Evolutionary conservation across 2,888 invertebrate species (phyloP), one percentile per base, ranked within the genome.

Genomic region (Uropetala carovei): DNA sequence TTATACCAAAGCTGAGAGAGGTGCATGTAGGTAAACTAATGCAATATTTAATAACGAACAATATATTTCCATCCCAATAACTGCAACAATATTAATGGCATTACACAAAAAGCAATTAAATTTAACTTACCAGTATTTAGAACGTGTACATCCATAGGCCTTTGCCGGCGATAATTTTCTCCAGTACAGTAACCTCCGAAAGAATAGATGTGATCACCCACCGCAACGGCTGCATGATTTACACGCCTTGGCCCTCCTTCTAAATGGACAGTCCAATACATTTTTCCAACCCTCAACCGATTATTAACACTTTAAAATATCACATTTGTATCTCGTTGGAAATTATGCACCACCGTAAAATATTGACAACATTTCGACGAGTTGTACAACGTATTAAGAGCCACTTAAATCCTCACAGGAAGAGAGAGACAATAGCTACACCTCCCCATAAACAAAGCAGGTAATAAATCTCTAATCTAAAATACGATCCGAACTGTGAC

Each of bases 151-250:
- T 99, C 98, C 94, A 99, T 98, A 0, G 98, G 97, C 68, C 97
- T 96, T 95, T 96, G 96, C 93, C 96, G 96, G 92, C 96, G 96
- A 94, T 97, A 98, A 94, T 98, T 97, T 94, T 98, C 98, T 14
- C 97, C 97, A 0, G 98, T 98, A 94, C 98, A 98, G 94, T 98
- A 99, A 57, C 99, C 99, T 75, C 99, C 99, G 95, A 99, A 99
- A 0, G 98, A 98, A 95, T 97, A 99, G 93, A 99, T 98, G 94
- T 96, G 97, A 93, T 97, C 96, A 43, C 96, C 97, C 81, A 98
- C 97, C 92, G 97, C 96, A 56, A 97, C 98, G 9, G 98, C 98
- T n/a, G 98, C 98, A 96, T 98, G 98, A 95, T 98, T 98, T 18
- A 98, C 98, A 93, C 98, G 96, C 94, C 97, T 96, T 22, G 98